Evolutionary conservation across 2,113 vertebrate genomes (phyloP), one percentile per base, ranked within the genome.

Genomic region (Aegotheles bennettii): DNA sequence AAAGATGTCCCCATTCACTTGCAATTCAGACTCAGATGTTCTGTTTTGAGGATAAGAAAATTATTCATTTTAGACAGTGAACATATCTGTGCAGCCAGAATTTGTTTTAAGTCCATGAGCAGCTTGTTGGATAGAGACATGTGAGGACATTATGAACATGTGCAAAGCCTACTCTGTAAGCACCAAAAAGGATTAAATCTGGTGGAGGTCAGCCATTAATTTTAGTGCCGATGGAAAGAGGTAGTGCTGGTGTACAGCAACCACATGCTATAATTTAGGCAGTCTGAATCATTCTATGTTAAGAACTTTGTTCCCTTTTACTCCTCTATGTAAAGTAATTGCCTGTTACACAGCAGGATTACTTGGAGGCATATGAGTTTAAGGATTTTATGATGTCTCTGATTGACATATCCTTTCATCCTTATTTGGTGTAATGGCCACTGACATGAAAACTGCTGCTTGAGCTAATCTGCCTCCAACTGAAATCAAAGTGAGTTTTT

Each of bases 401-500:
- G 64, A 56, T 13, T 87, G 89, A 71, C 69, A 76, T 69, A 85
- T 61, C 25, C 23, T 94, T 93, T 96, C 87, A 95, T 82, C 67
- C 40, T 65, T 61, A 73, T 42, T 79, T 95, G 57, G 28, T 83
- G 57, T 65, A 91, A 94, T 89, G 81, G 73, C 77, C 11, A 0
- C 29, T n/a, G 2, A 85, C 78, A 77, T 59, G 54, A 88, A 90
- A 93, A 85, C 45, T 85, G 33, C 28, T 85, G 33, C 75, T 91
- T 88, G 67, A 87, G 35, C 33, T 94, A 85, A 93, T 87, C 70
- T 6, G 0, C 80, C 67, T 91, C 85, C 74, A 50, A 77, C 50
- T 81, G 71, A 95, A 95, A 95, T 95, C 84, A 92, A 83, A 88
- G n/a, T 7, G 42, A 91, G 9, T 26, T 84, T 84, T 69, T 89